Conservation (phyloP, 2,113 vertebrate species). For the Stigmatopora argus region DNA sequence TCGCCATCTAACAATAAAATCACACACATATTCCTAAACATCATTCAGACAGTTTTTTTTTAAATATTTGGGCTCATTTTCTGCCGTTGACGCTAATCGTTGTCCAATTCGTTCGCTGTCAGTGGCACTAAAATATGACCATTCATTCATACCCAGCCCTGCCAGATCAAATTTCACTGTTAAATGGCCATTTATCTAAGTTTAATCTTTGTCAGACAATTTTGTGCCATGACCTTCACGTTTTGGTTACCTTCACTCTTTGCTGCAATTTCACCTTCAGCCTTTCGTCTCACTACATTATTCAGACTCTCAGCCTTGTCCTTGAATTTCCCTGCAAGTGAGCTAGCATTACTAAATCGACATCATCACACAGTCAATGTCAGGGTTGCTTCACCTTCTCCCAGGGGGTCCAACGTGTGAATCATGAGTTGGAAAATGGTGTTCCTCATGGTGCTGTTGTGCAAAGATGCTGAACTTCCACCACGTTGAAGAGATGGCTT, state of each 20-base stretch:
- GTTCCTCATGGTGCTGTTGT: conserved; percentile 89
- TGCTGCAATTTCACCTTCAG: conserved; percentile 61
- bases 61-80: no score
- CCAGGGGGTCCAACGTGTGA: conserved; percentile 87
- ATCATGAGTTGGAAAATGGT: conserved; percentile 93
- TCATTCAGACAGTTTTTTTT: no score
- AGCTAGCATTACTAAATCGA: not conserved
- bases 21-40: not conserved
- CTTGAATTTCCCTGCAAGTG: conserved; percentile 78
- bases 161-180: not conserved
- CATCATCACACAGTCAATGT: not conserved
- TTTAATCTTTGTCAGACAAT: not conserved
- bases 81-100: no score
- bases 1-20: not conserved
- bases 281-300: conserved; percentile 71
- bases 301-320: conserved; percentile 79
- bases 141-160: no score
- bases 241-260: conserved; percentile 74
- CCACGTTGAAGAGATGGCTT: conserved; percentile 78
- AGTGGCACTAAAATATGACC: no score
- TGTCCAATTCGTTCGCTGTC: no score
- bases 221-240: not conserved
- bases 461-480: conserved; percentile 85
- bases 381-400: conserved; percentile 76
- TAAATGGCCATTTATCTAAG: not conserved